Percentiles rank a stretch among this genome's conserved stretches.
phyloP scores from a whole-genome alignment of 2,888 invertebrate genomes.

The Plusia festucae region DNA sequence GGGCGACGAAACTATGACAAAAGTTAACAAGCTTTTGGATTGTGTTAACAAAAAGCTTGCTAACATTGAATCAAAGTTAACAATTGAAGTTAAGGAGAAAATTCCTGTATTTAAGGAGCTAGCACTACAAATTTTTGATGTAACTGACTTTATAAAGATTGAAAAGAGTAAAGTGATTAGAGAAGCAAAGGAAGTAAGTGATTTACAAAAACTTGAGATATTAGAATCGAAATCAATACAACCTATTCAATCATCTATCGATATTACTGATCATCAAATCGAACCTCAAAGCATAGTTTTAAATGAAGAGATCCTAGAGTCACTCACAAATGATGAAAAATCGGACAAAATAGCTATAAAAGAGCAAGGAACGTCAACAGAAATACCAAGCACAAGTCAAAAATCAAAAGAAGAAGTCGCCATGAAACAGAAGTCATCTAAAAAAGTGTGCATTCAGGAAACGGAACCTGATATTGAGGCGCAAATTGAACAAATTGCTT shows the following conservation, averaged over 20 bases:
- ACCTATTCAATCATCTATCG: background rate
- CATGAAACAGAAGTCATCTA: constrained; percentile 17
- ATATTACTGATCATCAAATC: background rate
- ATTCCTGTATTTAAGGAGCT: constrained; percentile 80
- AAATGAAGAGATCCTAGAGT: background rate
- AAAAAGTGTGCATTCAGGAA: constrained; percentile 37
- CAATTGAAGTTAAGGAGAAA: constrained; percentile 82
- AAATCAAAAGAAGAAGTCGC: background rate
- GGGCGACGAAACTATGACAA: constrained; percentile 47
- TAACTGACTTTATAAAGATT: constrained; percentile 58
- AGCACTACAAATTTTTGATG: constrained; percentile 60
- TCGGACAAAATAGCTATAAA: background rate
- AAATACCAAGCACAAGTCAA: constrained; percentile 11
- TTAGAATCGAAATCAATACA: background rate
- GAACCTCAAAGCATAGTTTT: background rate
- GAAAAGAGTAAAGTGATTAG: constrained; percentile 27
- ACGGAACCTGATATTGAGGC: constrained; percentile 21
- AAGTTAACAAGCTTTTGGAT: constrained; percentile 53
- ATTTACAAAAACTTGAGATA: background rate
- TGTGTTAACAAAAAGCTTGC: constrained; percentile 61
- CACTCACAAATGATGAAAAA: background rate
- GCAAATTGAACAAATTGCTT: constrained; percentile 39
- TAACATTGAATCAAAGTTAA: constrained; percentile 69
- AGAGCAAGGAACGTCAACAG: background rate
- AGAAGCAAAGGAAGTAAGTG: background rate